Evolutionary conservation across 2,113 vertebrate species (phyloP), one percentile per base, ranked within the genome.

Genomic region (Antechinus flavipes): DNA sequence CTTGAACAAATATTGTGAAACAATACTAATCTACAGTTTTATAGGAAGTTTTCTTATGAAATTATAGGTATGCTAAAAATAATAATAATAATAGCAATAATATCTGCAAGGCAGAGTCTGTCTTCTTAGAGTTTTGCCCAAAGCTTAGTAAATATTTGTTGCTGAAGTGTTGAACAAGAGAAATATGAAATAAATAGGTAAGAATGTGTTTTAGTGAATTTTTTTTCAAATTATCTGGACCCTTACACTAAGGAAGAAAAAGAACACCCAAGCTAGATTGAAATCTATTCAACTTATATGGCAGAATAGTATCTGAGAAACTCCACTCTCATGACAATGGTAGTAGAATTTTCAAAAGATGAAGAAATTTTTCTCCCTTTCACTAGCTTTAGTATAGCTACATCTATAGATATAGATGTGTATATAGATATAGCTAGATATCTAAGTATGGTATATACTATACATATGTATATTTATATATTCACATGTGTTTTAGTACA

Each of bases 151-250:
- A n/a, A n/a, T n/a, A 30, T n/a, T 19, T 76, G 35, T 19, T 76
- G 14, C 61, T n/a, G 27, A 30, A 30, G 58, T 61, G 9, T 30
- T 61, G 58, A 61, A 23, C 54, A 55, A 61, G 2, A 61, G 91
- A 97, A 10, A 53, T 93, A 8, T 46, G 58, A 9, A 54, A 93
- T 94, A 97, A 96, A 90, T 89, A 26, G 89, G 46, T 93, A 49
- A 94, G 61, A 7, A 8, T 89, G 11, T 42, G 5, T 3, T 23
- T 91, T 14, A 94, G 6, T 54, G 76, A 58, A 94, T 93, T 54
- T 94, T 96, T 97, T 92, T 42, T 12, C 84, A 90, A 68, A 89
- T 93, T 95, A 93, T 47, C 68, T 94, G 52, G 96, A 97, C 93
- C 22, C 89, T 97, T 96, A 94, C 91, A 56, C 9, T 93, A 2